Evolutionary conservation across 1,140 invertebrate species (phyloP).

Genomic region (Brachystomella parvula): DNA sequence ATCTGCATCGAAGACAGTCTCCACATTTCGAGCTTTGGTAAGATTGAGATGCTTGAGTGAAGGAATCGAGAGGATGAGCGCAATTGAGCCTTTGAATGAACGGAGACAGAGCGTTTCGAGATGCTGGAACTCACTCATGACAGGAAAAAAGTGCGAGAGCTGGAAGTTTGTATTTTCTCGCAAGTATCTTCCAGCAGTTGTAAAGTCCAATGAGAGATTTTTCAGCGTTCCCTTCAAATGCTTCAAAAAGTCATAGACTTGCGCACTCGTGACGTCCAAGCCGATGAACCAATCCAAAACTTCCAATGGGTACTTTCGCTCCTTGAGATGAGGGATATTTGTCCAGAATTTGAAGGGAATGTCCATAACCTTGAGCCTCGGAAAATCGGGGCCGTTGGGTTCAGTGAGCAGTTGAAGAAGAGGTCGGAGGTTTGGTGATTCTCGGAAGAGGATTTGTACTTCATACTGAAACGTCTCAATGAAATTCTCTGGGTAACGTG

Average conservation of each 20-base stretch:
- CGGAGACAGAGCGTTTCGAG: background rate
- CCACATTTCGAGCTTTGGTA: background rate
- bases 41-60: background rate
- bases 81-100: background rate
- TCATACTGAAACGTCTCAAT: conserved; percentile 7
- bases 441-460: conserved; percentile 3
- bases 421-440: conserved; percentile 2
- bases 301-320: background rate
- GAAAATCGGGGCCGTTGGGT: background rate
- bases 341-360: background rate
- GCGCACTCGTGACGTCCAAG: background rate
- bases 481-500: background rate
- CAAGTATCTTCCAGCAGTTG: background rate
- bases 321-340: background rate
- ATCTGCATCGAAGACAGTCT: background rate
- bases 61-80: background rate
- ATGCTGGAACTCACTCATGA: no score
- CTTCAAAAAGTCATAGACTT: background rate
- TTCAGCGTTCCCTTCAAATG: background rate
- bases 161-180: no score
- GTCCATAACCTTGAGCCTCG: background rate
- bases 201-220: background rate
- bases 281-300: background rate
- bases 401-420: background rate
- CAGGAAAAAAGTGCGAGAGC: no score